Conservation (phyloP, 92 coral and sea anemone genomes). For the Bergia puertoricense region DNA sequence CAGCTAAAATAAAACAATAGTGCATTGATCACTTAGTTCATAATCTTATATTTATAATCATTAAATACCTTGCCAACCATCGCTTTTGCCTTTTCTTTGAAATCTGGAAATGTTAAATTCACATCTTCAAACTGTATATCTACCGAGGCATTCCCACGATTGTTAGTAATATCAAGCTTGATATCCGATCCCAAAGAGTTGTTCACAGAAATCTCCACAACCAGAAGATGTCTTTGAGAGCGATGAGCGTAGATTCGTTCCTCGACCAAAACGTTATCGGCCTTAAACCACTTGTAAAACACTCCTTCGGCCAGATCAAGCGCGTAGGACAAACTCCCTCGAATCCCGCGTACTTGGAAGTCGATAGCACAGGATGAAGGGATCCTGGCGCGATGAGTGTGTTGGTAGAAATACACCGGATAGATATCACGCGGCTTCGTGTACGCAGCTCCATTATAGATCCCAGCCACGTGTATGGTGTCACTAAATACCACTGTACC, state of each 20-base stretch:
- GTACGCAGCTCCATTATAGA: slow-evolving; percentile 68
- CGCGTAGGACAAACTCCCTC: slow-evolving; percentile 63
- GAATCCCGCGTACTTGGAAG: slow-evolving; percentile 51
- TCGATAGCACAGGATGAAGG: slow-evolving; percentile 75
- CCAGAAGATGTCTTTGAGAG: slow-evolving; percentile 63
- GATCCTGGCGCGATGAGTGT: slow-evolving; percentile 81
- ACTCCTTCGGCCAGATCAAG: slow-evolving; percentile 75
- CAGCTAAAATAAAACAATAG: not conserved
- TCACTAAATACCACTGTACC: slow-evolving; percentile 81
- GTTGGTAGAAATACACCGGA: slow-evolving; percentile 66
- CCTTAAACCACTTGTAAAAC: slow-evolving; percentile 79
- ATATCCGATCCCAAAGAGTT: slow-evolving; percentile 53
- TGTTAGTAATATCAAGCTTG: slow-evolving; percentile 44
- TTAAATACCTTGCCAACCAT: slow-evolving; percentile 68
- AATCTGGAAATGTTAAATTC: slow-evolving; percentile 22
- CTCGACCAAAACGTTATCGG: slow-evolving; percentile 55
- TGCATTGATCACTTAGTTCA: not conserved
- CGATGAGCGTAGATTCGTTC: slow-evolving; percentile 84
- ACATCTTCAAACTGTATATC: slow-evolving; percentile 64
- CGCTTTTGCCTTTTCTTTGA: slow-evolving; percentile 58
- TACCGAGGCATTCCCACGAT: slow-evolving; percentile 61
- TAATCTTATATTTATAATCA: too few species aligned
- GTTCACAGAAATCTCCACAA: slow-evolving; percentile 70
- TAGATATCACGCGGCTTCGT: slow-evolving; percentile 68
- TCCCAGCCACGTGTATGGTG: slow-evolving; percentile 74